Base-by-base conservation (phyloP, 2,888 invertebrate species). In the Rhopalosiphum nymphaeae region DNA sequence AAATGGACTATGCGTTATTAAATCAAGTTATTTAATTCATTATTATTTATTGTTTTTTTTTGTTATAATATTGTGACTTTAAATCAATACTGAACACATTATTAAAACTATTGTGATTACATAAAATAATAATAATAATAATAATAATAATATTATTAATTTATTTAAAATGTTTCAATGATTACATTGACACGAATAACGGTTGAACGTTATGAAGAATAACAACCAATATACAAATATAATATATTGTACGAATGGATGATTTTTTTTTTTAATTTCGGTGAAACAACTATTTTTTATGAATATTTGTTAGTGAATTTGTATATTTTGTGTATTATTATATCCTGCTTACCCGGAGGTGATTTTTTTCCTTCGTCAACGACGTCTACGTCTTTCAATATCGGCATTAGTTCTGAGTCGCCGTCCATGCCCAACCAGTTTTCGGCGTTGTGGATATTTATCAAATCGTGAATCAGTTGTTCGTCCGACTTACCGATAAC, bases 351-450 rank as follows among this genome's bases (percentile, higher is more conserved):
- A 92, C 92, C 67, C 4, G 87, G 87, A 0, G 86, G 92, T 36
- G 92, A 53, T 67, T 88, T 92, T 21, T 92, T 92, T 21, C 67
- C 92, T n/a, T 92, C 92, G 4, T 92, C 91, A 26, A 78, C 91
- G 36, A 86, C 92, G 67, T 98, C 98, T 95, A 97, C 97, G 61
- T 97, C 96, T 88, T 96, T 97, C 10, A 97, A 96, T 95, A 98
- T 97, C 93, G 97, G 97, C 95, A 98, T 98, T 96, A 98, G 96
- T 95, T 98, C 98, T 87, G 98, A 98, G 95, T 98, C 98, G 2
- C 98, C 98, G 95, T 98, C 98, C 96, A 98, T 98, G 53, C 98
- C 98, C 25, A 99, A 96, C 98, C 98, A 99, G 96, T 98, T 98
- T 96, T 99, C 99, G 0, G 98, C 98, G 95, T 99, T 99, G 96